Base-by-base conservation (phyloP, 1,140 invertebrate genomes). In the Gonatopus flavifemur region DNA sequence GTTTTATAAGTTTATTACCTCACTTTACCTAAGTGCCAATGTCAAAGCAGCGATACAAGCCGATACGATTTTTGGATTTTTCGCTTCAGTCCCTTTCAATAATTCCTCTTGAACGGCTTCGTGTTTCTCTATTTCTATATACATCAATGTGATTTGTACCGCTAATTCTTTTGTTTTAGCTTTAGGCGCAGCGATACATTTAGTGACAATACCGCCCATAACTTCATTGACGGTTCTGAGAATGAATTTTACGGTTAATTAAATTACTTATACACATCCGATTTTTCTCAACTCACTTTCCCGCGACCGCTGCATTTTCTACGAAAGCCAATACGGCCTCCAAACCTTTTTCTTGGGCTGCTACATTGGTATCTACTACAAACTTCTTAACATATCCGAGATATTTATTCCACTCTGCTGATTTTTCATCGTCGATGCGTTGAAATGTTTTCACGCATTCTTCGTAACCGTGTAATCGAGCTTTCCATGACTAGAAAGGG, bases 51-150 rank as follows among this genome's bases (percentile, higher is more conserved):
- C 78, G n/a, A 94, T 83, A 73, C 90, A 95, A 0, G 88, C 93
- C 3, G 89, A 77, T 3, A 95, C 89, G 54, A 96, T 91, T 81
- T 98, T 98, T 0, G 96, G 96, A 77, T 96, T 96, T 76, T 98
- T 98, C 48, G 88, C 87, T 57, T 96, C 93, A 70, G 96, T 88
- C 20, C 94, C 95, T 79, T 96, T 96, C 3, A 96, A 78, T 5
- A 98, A 77, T 77, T 96, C 94, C 66, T 98, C 95, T 70, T 91
- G 80, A 1, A 95, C 92, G 30, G 85, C 72, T 60, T 98, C 95
- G 53, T 93, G 88, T 74, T 96, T 97, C 69, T 98, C 96, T 60
- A 96, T 94, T 81, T 98, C 95, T 61, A 98, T 85, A 69, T 90
- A 97, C 90, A 96, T 93, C 35, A 98, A 80, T 2, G 87, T 85